phyloP scores from a whole-genome alignment of 1,140 invertebrate species.

The Calephelis nemesis region DNA sequence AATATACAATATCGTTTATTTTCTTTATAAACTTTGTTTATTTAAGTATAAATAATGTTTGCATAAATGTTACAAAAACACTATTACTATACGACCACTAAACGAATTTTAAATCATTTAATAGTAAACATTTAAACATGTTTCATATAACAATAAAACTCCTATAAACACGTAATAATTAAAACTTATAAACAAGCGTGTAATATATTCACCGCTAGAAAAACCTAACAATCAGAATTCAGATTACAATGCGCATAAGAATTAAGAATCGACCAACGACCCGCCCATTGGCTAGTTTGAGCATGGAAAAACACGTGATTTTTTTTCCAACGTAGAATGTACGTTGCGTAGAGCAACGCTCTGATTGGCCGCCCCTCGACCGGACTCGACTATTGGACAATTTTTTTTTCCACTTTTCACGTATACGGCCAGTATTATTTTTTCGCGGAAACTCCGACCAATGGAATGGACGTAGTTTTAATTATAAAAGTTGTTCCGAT shows the following conservation, averaged over 20 bases:
- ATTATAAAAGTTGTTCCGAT: conserved; percentile 71
- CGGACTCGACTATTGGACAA: conserved; percentile 56
- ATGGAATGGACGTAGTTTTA: conserved; percentile 69
- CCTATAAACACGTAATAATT: conserved; percentile 6
- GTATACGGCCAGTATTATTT: conserved; percentile 64
- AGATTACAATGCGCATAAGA: conserved; percentile 61
- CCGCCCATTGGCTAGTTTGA: conserved; percentile 59
- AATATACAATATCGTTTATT: too few relatives aligned
- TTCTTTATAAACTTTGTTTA: too few relatives aligned
- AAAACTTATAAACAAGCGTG: conserved; percentile 11
- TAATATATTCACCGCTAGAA: conserved; percentile 28
- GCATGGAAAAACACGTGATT: conserved; percentile 74
- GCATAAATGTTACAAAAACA: too few relatives aligned
- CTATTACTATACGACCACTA: too few relatives aligned
- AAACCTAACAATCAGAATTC: conserved; percentile 49
- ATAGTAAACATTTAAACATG: neutral
- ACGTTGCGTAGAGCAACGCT: conserved; percentile 48
- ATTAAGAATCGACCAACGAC: conserved; percentile 40
- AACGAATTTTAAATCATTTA: neutral
- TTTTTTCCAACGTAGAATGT: conserved; percentile 75
- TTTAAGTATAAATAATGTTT: too few relatives aligned
- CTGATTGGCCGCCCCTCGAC: conserved; percentile 52
- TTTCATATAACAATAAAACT: neutral
- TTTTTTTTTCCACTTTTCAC: conserved; percentile 76
- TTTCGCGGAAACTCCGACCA: conserved; percentile 67